These are phyloP conservation scores for Catocala sponsa DNA, from an alignment of 2,888 invertebrate species.

Conservation along the genomic window DNA sequence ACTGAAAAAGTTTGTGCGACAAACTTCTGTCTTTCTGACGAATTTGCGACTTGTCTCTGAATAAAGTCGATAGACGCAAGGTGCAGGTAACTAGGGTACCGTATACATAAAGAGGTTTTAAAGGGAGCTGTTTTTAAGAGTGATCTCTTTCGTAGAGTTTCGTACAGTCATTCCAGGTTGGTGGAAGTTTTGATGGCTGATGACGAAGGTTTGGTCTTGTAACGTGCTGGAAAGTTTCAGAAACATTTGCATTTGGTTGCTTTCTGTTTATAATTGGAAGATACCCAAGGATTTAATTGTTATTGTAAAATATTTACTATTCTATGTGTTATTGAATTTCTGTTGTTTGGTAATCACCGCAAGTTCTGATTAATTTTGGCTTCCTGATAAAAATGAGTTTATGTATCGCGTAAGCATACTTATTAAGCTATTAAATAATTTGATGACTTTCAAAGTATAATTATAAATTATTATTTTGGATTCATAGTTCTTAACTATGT, in stretches of 20 bases:
- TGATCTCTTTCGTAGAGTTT: constrained; percentile 11
- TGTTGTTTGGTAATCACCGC: no score
- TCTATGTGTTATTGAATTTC: no score
- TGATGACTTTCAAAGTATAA: no score
- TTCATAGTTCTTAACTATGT: no score
- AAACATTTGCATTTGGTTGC: not conserved
- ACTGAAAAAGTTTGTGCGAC: constrained; percentile 29
- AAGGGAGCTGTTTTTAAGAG: constrained; percentile 3
- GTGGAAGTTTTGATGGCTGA: constrained; percentile 22
- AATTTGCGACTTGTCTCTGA: constrained; percentile 36
- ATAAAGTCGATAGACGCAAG: constrained; percentile 18
- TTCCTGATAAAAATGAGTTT: no score
- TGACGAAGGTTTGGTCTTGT: not conserved
- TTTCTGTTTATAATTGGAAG: constrained; percentile 5
- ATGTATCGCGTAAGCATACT: no score
- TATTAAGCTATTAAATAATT: no score
- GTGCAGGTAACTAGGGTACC: constrained; percentile 10
- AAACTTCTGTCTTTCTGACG: constrained; percentile 35
- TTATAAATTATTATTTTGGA: no score
- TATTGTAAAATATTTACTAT: no score
- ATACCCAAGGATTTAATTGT: not conserved
- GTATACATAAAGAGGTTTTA: constrained; percentile 11
- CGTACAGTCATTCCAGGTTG: constrained; percentile 3
- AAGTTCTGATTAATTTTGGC: no score
- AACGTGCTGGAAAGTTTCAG: no score